phyloP scores from a whole-genome alignment of 2,797 vertebrate genomes.

The Atherinosoma microstoma region DNA sequence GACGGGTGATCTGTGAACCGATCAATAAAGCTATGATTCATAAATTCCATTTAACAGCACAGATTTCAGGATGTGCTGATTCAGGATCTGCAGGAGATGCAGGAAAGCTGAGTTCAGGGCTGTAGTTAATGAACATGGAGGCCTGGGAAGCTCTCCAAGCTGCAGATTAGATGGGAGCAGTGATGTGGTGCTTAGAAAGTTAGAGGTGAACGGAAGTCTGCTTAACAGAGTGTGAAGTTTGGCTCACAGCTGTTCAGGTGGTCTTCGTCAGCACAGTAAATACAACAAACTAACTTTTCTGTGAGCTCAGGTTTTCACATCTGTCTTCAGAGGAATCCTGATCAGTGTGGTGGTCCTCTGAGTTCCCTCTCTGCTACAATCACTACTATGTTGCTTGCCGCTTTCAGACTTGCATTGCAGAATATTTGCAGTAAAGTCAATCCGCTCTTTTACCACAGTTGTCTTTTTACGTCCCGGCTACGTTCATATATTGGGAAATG shows the following conservation, averaged over 20 bases:
- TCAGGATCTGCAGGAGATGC: constrained; percentile 31
- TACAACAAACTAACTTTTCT: background rate
- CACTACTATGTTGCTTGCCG: too few relatives aligned
- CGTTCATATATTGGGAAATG: too few relatives aligned
- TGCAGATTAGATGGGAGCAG: constrained; percentile 38
- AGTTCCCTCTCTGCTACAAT: too few relatives aligned
- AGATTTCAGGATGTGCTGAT: constrained; percentile 53
- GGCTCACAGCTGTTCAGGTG: constrained; percentile 2
- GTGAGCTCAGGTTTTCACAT: background rate
- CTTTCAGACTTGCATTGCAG: too few relatives aligned
- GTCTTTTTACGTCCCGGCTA: too few relatives aligned
- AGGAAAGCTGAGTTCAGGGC: constrained; percentile 33
- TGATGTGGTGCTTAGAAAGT: constrained; percentile 20
- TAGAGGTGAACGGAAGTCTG: constrained; percentile 12
- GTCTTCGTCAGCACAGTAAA: background rate
- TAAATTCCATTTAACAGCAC: constrained; percentile 53
- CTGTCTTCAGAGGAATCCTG: background rate
- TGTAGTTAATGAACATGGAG: constrained; percentile 36
- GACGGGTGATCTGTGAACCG: constrained; percentile 23
- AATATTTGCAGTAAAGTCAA: too few relatives aligned
- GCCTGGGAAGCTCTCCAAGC: constrained; percentile 45
- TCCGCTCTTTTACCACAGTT: too few relatives aligned
- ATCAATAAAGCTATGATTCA: constrained; percentile 62
- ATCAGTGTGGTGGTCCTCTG: too few relatives aligned
- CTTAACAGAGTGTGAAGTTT: constrained; percentile 18